These are phyloP conservation scores for Ondatra zibethicus DNA, from an alignment of 2,113 vertebrate species.

Conservation along the genomic window DNA sequence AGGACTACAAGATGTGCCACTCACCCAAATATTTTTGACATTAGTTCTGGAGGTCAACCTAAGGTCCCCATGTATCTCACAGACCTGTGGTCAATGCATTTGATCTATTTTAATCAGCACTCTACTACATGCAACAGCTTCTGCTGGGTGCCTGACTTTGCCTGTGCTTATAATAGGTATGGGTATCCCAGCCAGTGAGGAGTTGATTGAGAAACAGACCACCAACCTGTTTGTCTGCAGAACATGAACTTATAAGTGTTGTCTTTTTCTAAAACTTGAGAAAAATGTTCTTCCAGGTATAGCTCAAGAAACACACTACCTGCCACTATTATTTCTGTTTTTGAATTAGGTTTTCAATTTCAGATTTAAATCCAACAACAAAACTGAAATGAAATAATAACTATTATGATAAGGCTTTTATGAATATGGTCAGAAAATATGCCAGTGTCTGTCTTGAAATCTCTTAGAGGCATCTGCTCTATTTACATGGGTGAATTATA, in stretches of 20 bases:
- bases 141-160: not conserved
- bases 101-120: not conserved
- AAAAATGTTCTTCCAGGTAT: not conserved
- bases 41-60: not conserved
- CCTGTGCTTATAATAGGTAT: not conserved
- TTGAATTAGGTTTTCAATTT: not conserved
- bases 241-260: not conserved
- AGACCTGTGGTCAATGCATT: not conserved
- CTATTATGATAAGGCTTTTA: not conserved
- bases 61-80: not conserved
- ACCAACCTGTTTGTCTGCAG: not conserved
- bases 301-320: not conserved
- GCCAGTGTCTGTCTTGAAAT: not conserved
- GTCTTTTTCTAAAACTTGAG: not conserved
- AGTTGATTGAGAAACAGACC: not conserved
- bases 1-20: not conserved
- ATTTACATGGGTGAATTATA: not conserved
- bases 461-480: not conserved
- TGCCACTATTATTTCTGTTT: not conserved
- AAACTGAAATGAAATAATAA: not conserved
- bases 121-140: not conserved
- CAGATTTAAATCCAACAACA: not conserved
- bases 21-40: not conserved
- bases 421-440: not conserved
- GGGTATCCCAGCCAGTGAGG: too few relatives aligned